Base-by-base conservation (phyloP, 1,140 invertebrate genomes). In the Pogonomyrmex californicus region DNA sequence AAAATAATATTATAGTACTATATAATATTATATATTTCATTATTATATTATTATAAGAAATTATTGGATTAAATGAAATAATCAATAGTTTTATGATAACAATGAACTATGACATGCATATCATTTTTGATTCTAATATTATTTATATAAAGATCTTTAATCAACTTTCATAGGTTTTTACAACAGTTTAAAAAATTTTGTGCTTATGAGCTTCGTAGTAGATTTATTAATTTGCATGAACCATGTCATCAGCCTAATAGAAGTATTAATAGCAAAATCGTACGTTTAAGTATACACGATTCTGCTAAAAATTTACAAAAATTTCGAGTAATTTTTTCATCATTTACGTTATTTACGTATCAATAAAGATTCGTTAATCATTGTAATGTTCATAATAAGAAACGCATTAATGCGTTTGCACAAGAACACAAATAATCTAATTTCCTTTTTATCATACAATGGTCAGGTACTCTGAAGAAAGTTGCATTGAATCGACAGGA, bases 401-500 rank as follows among this genome's bases (percentile, higher is more conserved):
- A 38, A 14, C 14, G 44, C n/a, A 54, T 47, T 14, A 12, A 41
- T 73, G 23, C 23, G 0, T 23, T 23, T 23, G 23, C 23, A 23
- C 0, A 23, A 23, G 23, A 23, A 23, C n/a, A 73, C 4, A n/a
- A 58, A 68, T 5, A 5, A 47, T n/a, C 7, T 44, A 70, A 30
- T n/a, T 38, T 12, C 68, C 4, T 9, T n/a, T 58, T 70, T 17
- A 30, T 44, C 94, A 95, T 78, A 93, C 92, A 90, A 95, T 95
- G 86, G 94, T 95, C 86, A 96, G 91, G 90, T 95, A 96, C 86
- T 96, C 95, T 44, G 95, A 94, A 36, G 93, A 91, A 23, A 96
- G 86, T 65, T 95, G 93, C 75, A 95, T 88, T 7, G 94, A 93
- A 90, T 95, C 95, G 17, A 95, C 93, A 47, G 95, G 94, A 63